A percentile compares a stretch with the other conserved stretches of the same genome.
phyloP scores from a whole-genome alignment of 1,140 invertebrate species.

The Campodea augens region DNA sequence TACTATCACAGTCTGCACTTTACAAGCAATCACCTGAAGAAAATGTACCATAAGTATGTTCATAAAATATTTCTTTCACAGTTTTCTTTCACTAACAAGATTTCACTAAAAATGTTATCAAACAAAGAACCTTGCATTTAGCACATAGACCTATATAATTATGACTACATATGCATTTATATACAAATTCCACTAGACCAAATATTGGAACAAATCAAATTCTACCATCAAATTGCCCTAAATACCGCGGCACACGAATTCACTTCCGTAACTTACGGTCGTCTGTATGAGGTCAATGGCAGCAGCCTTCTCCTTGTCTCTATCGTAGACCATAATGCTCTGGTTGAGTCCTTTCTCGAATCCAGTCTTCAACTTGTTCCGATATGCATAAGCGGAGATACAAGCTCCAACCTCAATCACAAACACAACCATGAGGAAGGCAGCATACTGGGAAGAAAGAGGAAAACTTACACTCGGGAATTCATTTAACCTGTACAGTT shows the following conservation, averaged over 20 bases:
- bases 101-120: no score
- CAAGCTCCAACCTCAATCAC: slow-evolving; percentile 49
- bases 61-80: no score
- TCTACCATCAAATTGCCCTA: background rate
- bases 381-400: slow-evolving; percentile 50
- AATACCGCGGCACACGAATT: background rate
- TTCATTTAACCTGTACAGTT: no score
- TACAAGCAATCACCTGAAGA: no score
- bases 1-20: no score
- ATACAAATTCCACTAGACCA: no score
- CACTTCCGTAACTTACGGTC: slow-evolving; percentile 31
- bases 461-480: background rate
- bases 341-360: slow-evolving; percentile 46
- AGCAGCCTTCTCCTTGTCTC: slow-evolving; percentile 28
- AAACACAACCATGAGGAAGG: slow-evolving; percentile 51
- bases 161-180: no score
- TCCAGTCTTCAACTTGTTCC: slow-evolving; percentile 38
- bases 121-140: no score
- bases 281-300: slow-evolving; percentile 52
- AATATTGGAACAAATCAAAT: background rate
- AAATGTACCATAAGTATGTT: no score
- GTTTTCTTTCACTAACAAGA: no score
- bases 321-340: slow-evolving; percentile 42
- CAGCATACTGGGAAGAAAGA: slow-evolving; percentile 42
- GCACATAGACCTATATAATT: no score